phyloP scores from a whole-genome alignment of 2,888 invertebrate genomes.

The Drosophila algonquin region DNA sequence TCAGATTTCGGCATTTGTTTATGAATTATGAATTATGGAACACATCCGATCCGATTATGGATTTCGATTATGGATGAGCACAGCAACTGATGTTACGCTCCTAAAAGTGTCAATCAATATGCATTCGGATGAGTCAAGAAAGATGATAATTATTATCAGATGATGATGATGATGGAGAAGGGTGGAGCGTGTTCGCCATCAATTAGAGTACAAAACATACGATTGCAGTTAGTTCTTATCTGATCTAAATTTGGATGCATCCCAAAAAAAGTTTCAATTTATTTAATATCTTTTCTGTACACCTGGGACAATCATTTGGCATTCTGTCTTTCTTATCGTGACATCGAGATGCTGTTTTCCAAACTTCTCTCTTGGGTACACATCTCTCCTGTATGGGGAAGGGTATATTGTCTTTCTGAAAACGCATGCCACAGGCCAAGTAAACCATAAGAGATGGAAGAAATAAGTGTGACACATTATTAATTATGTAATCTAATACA shows the following conservation, averaged over 20 bases:
- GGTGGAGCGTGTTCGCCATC: not conserved
- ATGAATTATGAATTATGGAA: slow-evolving; percentile 14
- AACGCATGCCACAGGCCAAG: not conserved
- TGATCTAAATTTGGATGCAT: not conserved
- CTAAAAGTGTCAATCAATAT: slow-evolving; percentile 28
- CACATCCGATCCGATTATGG: slow-evolving; percentile 25
- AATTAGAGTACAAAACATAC: not conserved
- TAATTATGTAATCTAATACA: no score
- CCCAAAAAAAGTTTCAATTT: slow-evolving; percentile 6
- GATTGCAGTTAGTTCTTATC: not conserved
- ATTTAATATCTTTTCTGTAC: slow-evolving; percentile 13
- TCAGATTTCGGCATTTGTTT: slow-evolving; percentile 59
- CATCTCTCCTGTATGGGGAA: not conserved
- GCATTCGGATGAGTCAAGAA: slow-evolving; percentile 14
- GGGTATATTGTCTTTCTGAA: not conserved
- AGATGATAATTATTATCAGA: not conserved
- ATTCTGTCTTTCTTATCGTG: not conserved
- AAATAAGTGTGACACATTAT: no score
- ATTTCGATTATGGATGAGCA: slow-evolving; percentile 7
- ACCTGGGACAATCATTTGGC: not conserved
- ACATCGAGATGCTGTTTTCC: not conserved
- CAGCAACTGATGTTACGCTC: slow-evolving; percentile 9
- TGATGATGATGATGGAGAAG: not conserved
- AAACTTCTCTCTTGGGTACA: not conserved
- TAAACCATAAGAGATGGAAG: no score